Evolutionary conservation across 2,113 vertebrate species (phyloP), one percentile per base, ranked within the genome.

Genomic region (Brachyhypopomus gauderio): DNA sequence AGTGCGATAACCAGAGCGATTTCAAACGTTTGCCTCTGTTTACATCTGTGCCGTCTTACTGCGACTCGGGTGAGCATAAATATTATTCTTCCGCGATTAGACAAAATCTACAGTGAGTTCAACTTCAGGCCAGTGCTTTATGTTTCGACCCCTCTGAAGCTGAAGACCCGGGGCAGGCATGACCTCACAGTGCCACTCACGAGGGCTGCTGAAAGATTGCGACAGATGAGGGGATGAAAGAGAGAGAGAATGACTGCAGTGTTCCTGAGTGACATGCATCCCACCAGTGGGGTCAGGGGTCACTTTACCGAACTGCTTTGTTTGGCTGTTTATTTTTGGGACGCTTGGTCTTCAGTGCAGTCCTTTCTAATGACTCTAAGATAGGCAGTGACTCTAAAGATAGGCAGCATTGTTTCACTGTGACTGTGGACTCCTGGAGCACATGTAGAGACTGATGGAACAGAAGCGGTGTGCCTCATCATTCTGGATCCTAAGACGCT

Each of bases 61-160:
- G 12, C 8, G 14, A 7, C 25, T 56, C 27, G 12, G n/a, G 66
- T 52, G 55, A n/a, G 1, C 34, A 17, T 81, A 80, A 79, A 80
- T 85, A 62, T 90, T 90, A 79, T 86, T 89, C n/a, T 83, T 80
- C 82, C 88, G 2, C 85, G 85, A 87, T 90, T 89, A 72, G 69
- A 70, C 60, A 20, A 63, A 41, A 84, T 81, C 56, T 45, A 80
- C 62, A 64, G 30, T 72, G 58, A 78, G 64, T 83, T 84, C 77
- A 83, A 60, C 70, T 12, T 67, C 52, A 52, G 80, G 73, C 38
- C 25, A 1, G 3, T 19, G 70, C 52, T 72, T 48, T 62, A 58
- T 22, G 48, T 27, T 19, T 5, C 22, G 60, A 22, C 30, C 34
- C 60, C 25, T 45, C 36, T 80, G 30, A 80, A 79, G 81, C 25